Evolutionary conservation across 2,797 vertebrate genomes (phyloP).

Genomic region (Tinamus major): DNA sequence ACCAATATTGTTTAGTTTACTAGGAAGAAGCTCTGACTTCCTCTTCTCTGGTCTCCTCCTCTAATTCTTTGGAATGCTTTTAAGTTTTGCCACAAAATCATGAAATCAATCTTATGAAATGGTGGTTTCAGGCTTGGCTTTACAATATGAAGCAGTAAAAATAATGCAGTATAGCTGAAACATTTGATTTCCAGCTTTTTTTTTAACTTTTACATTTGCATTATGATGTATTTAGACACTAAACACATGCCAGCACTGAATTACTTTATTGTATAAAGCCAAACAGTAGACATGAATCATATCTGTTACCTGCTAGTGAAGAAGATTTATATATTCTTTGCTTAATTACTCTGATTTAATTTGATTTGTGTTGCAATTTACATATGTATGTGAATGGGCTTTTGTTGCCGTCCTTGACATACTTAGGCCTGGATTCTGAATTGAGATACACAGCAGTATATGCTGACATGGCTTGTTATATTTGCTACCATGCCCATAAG

Average conservation of each 20-base stretch:
- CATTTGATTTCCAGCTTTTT: background rate
- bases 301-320: conserved; percentile 32
- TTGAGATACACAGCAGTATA: background rate
- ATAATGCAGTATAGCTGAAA: conserved; percentile 26
- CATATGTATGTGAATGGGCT: background rate
- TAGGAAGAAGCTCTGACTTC: conserved; percentile 24
- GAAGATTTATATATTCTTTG: conserved; percentile 9
- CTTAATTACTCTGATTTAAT: conserved; percentile 21
- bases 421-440: conserved; percentile 28
- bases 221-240: background rate
- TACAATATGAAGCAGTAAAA: conserved; percentile 12
- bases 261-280: conserved; percentile 29
- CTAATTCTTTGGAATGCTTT: conserved; percentile 57
- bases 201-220: conserved; percentile 9
- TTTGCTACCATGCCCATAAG: conserved; percentile 12
- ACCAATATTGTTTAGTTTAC: conserved; percentile 28
- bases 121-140: conserved; percentile 13
- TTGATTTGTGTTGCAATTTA: conserved; percentile 22
- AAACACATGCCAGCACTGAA: background rate
- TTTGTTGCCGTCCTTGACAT: background rate
- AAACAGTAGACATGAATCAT: conserved; percentile 9
- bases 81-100: conserved; percentile 42
- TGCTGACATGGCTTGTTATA: background rate
- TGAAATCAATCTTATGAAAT: conserved; percentile 8
- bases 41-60: background rate